Conservation (phyloP, 53 echinoderm and acorn worm genomes). For the Echinometra lucunter region DNA sequence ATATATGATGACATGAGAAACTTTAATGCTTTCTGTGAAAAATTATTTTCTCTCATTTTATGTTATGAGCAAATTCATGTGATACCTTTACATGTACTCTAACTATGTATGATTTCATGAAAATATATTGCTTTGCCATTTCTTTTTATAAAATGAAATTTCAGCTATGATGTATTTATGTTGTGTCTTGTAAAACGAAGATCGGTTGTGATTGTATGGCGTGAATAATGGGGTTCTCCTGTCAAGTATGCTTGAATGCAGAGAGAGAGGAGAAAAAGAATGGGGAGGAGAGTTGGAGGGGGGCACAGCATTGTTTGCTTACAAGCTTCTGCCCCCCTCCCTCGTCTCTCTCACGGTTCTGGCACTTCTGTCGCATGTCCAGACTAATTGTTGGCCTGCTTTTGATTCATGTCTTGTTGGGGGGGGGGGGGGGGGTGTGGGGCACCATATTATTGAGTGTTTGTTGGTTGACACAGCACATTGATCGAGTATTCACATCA, state of each 20-base stretch:
- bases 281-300: too few species aligned
- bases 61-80: not conserved
- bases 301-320: too few species aligned
- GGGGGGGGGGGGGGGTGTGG: too few species aligned
- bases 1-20: not conserved
- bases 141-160: not conserved
- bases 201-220: not conserved
- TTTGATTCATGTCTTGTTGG: too few species aligned
- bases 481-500: not conserved
- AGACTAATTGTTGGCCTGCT: too few species aligned
- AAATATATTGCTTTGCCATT: not conserved
- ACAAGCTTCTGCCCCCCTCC: too few species aligned
- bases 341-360: too few species aligned
- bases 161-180: not conserved
- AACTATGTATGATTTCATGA: not conserved
- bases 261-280: too few species aligned
- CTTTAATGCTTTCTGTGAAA: not conserved
- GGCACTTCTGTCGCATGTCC: too few species aligned
- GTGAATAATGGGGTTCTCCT: not conserved
- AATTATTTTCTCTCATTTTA: not conserved
- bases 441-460: too few species aligned
- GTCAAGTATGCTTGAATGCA: too few species aligned
- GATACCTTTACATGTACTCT: not conserved
- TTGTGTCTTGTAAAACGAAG: not conserved
- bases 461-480: too few species aligned